Evolutionary conservation across 2,797 vertebrate genomes (phyloP), one percentile per base, ranked within the genome.

Genomic region (Calcarius lapponicus): DNA sequence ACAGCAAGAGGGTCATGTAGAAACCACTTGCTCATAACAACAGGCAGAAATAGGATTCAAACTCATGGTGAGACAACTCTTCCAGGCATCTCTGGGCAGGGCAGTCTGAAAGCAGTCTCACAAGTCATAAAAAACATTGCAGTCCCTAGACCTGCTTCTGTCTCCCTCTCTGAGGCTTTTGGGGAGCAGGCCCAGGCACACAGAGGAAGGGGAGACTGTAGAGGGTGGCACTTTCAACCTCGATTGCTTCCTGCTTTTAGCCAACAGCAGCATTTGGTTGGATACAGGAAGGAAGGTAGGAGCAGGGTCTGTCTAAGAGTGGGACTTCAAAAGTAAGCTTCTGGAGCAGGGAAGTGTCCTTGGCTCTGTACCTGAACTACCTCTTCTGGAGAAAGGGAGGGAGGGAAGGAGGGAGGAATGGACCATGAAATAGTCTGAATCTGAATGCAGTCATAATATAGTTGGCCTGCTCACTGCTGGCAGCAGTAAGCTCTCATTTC

Each of bases 121-220:
- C 7, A 71, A 57, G 11, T 12, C 1, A 0, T 54, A n/a, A 76
- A 72, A 78, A 34, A 14, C 20, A 26, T 16, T 40, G 32, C 32
- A 72, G 17, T 24, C 24, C 7, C 45, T 21, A 7, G 31, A 45
- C 4, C 36, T 60, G 43, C 17, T 76, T 88, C 51, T 82, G 47
- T 36, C 28, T 4, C 29, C 8, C 8, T 61, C 36, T 88, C 40
- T 42, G 29, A 7, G 1, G 10, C 19, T 70, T 76, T 51, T 61
- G 48, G 48, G n/a, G 16, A 2, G 3, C 62, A 58, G 26, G 11
- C 18, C 43, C 12, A 58, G 38, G 31, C 40, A 73, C 8, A 8
- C 0, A 1, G 2, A 28, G 40, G 36, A 65, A 85, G 31, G 3
- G 8, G 4, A 13, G 13, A 60, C 11, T 5, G 6, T 28, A 5